A percentile compares a stretch with the other conserved stretches of the same genome.
Conservation (phyloP, 2,797 vertebrate species). For the Coregonus suidteri region DNA sequence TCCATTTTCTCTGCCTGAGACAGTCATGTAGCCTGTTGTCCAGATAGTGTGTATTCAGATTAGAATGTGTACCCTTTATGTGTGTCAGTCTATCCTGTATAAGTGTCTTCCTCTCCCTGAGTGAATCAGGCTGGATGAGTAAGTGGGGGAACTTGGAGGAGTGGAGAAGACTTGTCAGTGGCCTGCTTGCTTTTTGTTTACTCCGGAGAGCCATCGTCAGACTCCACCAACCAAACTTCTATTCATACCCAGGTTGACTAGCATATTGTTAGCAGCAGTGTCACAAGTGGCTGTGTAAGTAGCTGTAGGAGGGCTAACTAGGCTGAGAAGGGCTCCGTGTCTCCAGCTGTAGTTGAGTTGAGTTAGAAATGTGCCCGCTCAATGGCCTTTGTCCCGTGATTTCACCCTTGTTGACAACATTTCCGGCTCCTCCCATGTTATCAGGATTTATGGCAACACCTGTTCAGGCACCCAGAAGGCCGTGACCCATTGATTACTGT, state of each 20-base stretch:
- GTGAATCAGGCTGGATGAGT: slow-evolving; percentile 38
- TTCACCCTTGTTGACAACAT: slow-evolving; percentile 17
- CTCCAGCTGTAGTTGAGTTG: slow-evolving; percentile 16
- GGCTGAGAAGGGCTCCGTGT: slow-evolving; percentile 55
- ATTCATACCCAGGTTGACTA: slow-evolving; percentile 70
- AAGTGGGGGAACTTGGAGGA: slow-evolving; percentile 48
- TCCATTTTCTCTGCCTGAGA: neutral
- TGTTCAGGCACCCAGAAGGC: neutral
- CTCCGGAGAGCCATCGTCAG: slow-evolving; percentile 61
- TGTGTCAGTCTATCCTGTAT: neutral
- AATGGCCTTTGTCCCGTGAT: slow-evolving; percentile 58
- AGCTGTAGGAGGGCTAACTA: slow-evolving; percentile 48
- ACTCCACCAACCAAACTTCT: slow-evolving; percentile 39
- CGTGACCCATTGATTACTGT: slow-evolving; percentile 21
- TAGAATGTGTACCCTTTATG: neutral
- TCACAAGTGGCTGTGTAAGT: slow-evolving; percentile 57
- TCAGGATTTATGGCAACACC: slow-evolving; percentile 11
- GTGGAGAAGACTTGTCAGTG: slow-evolving; percentile 33
- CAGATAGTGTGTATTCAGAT: neutral
- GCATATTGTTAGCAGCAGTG: slow-evolving; percentile 61
- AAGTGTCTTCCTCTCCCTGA: neutral
- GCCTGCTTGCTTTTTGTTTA: slow-evolving; percentile 65
- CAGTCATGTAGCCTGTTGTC: neutral
- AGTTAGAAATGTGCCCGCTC: neutral
- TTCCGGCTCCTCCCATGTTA: neutral